phyloP scores from a whole-genome alignment of 2,888 invertebrate species.

The Drosophila birchii region DNA sequence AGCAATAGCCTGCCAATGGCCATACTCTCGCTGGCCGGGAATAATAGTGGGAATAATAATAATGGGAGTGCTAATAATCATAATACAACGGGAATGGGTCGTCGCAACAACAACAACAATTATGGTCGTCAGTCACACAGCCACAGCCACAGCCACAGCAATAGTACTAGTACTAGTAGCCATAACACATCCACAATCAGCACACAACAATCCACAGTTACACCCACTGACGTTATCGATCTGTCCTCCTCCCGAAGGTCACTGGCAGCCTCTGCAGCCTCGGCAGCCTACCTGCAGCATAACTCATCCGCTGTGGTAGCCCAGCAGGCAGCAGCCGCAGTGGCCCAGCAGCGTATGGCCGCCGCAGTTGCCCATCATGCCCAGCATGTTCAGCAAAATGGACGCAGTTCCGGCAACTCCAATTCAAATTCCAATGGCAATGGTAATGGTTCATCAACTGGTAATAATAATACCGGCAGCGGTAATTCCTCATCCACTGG shows the following conservation, averaged over 20 bases:
- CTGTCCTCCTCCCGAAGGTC: slow-evolving; percentile 86
- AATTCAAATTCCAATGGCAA: slow-evolving; percentile 53
- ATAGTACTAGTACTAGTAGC: slow-evolving; percentile 52
- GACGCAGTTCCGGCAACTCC: slow-evolving; percentile 79
- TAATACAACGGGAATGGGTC: neutral
- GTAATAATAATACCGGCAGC: slow-evolving; percentile 5
- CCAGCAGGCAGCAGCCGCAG: slow-evolving; percentile 65
- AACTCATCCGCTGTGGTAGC: slow-evolving; percentile 64
- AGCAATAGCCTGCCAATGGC: slow-evolving; percentile 70
- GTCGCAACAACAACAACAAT: neutral
- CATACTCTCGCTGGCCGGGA: slow-evolving; percentile 57
- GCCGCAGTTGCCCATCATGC: slow-evolving; percentile 70
- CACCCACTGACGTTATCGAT: slow-evolving; percentile 85
- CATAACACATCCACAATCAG: slow-evolving; percentile 33
- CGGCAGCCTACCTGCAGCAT: slow-evolving; percentile 79
- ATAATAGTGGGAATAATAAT: slow-evolving; percentile 3
- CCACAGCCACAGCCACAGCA: slow-evolving; percentile 48
- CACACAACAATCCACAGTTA: slow-evolving; percentile 51
- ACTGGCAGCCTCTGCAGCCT: slow-evolving; percentile 81
- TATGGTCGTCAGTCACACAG: slow-evolving; percentile 32
- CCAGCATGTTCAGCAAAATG: slow-evolving; percentile 69
- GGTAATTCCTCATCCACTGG: slow-evolving; percentile 58
- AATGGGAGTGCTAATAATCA: neutral
- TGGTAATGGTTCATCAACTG: neutral
- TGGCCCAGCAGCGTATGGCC: slow-evolving; percentile 75